phyloP scores from a whole-genome alignment of 2,888 invertebrate species.

The Phragmatobia fuliginosa region DNA sequence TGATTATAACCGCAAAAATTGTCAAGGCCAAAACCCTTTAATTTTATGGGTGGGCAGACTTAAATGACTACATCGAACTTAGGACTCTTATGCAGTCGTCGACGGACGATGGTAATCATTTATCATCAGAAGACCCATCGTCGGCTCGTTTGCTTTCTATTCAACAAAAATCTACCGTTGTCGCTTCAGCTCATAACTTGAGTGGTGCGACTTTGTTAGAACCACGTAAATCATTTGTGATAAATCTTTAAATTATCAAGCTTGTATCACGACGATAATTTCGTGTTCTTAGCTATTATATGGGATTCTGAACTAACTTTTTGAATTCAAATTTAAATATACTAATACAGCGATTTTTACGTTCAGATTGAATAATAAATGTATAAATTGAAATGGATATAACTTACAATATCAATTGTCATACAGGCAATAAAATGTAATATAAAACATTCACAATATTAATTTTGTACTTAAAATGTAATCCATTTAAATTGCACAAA shows the following conservation, averaged over 20 bases:
- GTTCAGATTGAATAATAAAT: neutral
- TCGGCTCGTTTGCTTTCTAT: no score
- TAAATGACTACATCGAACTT: no score
- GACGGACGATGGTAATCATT: no score
- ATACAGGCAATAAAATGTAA: neutral
- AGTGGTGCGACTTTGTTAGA: neutral
- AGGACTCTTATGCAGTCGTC: no score
- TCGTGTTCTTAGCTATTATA: neutral
- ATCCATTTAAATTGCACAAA: neutral
- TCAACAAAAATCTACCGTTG: neutral
- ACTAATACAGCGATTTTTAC: neutral
- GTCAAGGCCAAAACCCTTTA: no score
- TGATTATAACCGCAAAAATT: no score
- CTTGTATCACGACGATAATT: no score
- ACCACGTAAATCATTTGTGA: conserved; percentile 6
- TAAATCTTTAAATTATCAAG: conserved; percentile 9
- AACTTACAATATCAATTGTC: neutral
- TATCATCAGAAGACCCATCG: no score
- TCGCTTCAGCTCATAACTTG: conserved; percentile 1
- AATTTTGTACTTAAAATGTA: neutral
- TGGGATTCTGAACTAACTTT: neutral
- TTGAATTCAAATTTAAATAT: no score
- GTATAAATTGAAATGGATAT: no score
- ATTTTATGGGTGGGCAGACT: no score
- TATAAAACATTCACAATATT: neutral